Percentiles rank a stretch among this genome's conserved stretches.
These are phyloP conservation scores for Drosophila orena DNA, from an alignment of 1,140 invertebrate genomes.

Conservation along the genomic window DNA sequence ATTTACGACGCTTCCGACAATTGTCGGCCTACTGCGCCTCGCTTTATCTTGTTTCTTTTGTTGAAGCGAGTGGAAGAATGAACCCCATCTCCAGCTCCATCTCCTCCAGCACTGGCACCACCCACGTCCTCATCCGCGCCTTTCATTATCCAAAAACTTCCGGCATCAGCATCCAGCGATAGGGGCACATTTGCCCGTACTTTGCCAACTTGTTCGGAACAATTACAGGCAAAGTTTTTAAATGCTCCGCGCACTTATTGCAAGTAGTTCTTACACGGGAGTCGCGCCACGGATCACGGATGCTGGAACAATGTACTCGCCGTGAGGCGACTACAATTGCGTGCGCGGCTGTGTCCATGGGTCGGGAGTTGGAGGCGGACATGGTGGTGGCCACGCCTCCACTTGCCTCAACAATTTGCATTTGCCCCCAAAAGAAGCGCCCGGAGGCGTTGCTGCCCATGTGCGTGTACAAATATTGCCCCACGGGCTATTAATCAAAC, in stretches of 20 bases:
- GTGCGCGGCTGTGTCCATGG: constrained; percentile 3
- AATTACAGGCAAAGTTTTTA: constrained; percentile 64
- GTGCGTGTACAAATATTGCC: constrained; percentile 52
- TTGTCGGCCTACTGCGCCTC: constrained; percentile 42
- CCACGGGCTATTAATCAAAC: constrained; percentile 53
- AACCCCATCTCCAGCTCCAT: neutral
- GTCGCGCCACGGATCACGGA: constrained; percentile 9
- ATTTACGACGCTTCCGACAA: constrained; percentile 75
- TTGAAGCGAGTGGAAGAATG: constrained; percentile 13
- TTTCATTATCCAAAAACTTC: constrained; percentile 76
- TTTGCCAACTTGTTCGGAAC: constrained; percentile 50
- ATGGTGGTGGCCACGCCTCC: neutral
- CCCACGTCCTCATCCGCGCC: constrained; percentile 18
- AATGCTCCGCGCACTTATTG: constrained; percentile 51
- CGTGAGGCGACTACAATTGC: constrained; percentile 21
- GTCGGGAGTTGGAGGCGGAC: neutral
- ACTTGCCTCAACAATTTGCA: constrained; percentile 45
- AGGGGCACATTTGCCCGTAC: constrained; percentile 58
- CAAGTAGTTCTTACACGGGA: constrained; percentile 37
- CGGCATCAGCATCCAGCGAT: constrained; percentile 59
- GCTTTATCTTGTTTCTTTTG: constrained; percentile 53
- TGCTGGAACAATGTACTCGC: constrained; percentile 22
- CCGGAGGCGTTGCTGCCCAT: constrained; percentile 20
- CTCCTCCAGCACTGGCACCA: constrained; percentile 8
- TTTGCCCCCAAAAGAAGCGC: constrained; percentile 27